Conservation (phyloP, 2,888 invertebrate species). For the Therioaphis trifolii region DNA sequence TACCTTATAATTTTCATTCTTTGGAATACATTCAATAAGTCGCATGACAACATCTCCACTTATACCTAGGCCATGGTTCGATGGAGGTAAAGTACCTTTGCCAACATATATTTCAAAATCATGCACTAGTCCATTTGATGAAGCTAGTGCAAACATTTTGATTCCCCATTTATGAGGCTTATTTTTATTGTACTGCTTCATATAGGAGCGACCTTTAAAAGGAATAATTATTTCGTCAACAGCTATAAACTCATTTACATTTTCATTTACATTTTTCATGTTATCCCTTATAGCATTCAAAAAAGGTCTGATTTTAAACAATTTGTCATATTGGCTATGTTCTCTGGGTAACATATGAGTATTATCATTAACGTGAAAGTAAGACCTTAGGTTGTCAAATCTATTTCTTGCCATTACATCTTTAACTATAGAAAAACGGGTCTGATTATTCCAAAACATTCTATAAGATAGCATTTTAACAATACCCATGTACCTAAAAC, state of each 20-base stretch:
- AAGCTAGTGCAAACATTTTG: conserved; percentile 66
- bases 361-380: conserved; percentile 36
- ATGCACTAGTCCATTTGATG: background rate
- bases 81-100: background rate
- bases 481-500: conserved; percentile 53
- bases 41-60: conserved; percentile 18
- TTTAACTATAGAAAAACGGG: conserved; percentile 27
- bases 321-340: conserved; percentile 16
- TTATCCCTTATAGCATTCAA: conserved; percentile 45
- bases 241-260: conserved; percentile 66
- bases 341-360: conserved; percentile 19
- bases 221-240: no score
- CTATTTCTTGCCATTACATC: conserved; percentile 54
- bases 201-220: conserved; percentile 67
- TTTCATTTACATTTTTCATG: conserved; percentile 62
- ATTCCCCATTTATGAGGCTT: conserved; percentile 68
- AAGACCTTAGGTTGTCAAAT: conserved; percentile 10
- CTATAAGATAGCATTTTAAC: conserved; percentile 46
- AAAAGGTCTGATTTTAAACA: conserved; percentile 43
- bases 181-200: conserved; percentile 67
- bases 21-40: background rate
- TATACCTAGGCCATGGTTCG: background rate
- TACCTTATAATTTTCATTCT: conserved; percentile 10
- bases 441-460: conserved; percentile 54
- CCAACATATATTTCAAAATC: background rate